phyloP scores from a whole-genome alignment of 1,140 invertebrate species.

The Brachionus paranguensis region DNA sequence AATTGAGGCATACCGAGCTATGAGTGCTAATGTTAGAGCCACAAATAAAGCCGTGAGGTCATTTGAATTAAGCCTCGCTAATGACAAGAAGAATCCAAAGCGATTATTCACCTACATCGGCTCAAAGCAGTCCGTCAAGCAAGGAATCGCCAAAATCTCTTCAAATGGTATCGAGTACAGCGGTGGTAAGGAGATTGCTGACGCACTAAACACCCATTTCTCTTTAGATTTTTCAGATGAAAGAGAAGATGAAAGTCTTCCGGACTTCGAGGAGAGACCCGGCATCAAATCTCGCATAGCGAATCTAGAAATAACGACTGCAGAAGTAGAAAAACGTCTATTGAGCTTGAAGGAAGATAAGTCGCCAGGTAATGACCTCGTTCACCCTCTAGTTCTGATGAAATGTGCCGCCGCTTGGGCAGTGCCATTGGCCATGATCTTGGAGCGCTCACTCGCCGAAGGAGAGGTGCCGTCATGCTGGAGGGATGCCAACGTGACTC shows the following conservation, averaged over 20 bases:
- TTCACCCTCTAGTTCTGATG: not conserved
- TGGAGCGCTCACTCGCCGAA: not conserved
- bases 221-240: no score
- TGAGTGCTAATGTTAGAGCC: no score
- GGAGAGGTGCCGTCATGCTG: not conserved
- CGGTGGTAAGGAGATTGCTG: no score
- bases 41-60: not conserved
- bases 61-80: not conserved
- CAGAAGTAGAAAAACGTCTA: not conserved
- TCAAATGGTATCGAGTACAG: no score
- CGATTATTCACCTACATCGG: not conserved
- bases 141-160: no score
- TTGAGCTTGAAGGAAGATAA: no score
- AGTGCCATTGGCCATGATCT: not conserved
- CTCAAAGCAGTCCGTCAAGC: not conserved
- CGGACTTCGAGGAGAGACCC: no score
- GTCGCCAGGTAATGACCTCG: not conserved
- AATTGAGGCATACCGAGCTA: no score
- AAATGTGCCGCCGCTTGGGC: not conserved
- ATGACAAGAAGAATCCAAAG: not conserved
- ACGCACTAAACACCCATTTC: not conserved
- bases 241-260: no score
- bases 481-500: conserved; percentile 1
- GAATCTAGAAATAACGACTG: not conserved
- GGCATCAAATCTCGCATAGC: not conserved